These are phyloP conservation scores for Tricholaema leucomelas DNA, from an alignment of 2,113 vertebrate genomes.

Conservation along the genomic window DNA sequence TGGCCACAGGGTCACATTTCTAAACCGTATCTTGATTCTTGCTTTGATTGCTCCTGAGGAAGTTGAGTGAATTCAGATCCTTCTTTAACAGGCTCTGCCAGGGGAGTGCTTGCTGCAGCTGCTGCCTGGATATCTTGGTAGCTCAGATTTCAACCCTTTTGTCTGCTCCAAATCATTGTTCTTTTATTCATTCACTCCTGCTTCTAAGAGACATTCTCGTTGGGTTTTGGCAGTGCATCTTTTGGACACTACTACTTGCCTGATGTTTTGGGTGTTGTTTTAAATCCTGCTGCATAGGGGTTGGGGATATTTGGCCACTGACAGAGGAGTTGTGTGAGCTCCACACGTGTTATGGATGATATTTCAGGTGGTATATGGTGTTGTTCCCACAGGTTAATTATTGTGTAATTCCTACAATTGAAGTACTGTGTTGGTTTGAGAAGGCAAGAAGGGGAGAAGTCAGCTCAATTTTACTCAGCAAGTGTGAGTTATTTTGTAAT, in stretches of 20 bases:
- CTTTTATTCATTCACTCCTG: neutral
- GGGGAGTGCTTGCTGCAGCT: neutral
- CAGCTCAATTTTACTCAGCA: neutral
- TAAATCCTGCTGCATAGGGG: rapidly evolving
- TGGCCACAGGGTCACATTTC: too few species aligned
- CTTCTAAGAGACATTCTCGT: rapidly evolving
- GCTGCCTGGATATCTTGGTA: neutral
- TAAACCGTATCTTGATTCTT: too few species aligned
- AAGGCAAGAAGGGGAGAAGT: neutral
- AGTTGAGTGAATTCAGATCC: rapidly evolving
- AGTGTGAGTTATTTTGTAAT: neutral
- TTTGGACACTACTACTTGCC: rapidly evolving
- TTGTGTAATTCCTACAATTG: too few species aligned
- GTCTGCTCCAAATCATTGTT: neutral
- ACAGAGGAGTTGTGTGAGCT: rapidly evolving
- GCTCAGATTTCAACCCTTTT: conserved; percentile 7
- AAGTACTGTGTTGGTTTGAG: rapidly evolving
- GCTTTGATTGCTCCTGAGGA: neutral
- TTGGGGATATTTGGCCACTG: rapidly evolving
- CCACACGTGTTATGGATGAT: rapidly evolving
- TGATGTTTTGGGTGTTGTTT: neutral
- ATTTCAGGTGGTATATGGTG: rapidly evolving
- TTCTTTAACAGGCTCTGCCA: neutral
- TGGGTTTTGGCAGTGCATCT: neutral
- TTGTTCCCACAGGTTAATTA: neutral